Conservation (phyloP, 2,797 vertebrate species). For the Odontamblyopus rebecca region DNA sequence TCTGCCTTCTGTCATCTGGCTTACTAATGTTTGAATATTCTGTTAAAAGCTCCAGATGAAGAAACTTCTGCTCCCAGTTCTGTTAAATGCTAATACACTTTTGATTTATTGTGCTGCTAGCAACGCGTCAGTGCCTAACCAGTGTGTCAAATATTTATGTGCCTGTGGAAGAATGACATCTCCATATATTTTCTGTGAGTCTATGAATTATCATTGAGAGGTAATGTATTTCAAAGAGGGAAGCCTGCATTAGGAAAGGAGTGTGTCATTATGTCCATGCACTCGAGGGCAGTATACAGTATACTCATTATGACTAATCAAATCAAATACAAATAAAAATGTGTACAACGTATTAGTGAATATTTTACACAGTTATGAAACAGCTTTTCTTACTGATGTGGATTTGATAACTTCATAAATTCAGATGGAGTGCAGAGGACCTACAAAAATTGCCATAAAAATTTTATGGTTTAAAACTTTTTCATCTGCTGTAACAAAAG, state of each 20-base stretch:
- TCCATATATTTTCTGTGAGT: constrained; percentile 51
- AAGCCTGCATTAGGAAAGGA: constrained; percentile 24
- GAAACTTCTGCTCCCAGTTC: constrained; percentile 4
- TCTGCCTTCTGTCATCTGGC: constrained; percentile 56
- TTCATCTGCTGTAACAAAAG: no score
- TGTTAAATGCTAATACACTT: constrained; percentile 15
- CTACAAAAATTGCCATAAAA: no score
- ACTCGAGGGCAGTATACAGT: neutral
- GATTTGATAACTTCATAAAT: no score
- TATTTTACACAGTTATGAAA: no score
- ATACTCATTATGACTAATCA: no score
- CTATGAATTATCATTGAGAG: constrained; percentile 44
- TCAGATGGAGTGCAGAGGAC: no score
- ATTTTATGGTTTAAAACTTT: no score
- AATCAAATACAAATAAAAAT: no score
- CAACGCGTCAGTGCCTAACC: constrained; percentile 46
- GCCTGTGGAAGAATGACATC: constrained; percentile 43
- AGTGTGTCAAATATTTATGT: constrained; percentile 53
- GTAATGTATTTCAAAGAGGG: constrained; percentile 41
- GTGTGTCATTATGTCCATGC: constrained; percentile 36
- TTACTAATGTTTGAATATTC: constrained; percentile 65
- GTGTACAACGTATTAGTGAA: no score
- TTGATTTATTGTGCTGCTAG: constrained; percentile 49
- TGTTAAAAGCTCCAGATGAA: constrained; percentile 41
- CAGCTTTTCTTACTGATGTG: no score